Base-by-base conservation (phyloP, 2,888 invertebrate genomes). In the Acronicta alni region DNA sequence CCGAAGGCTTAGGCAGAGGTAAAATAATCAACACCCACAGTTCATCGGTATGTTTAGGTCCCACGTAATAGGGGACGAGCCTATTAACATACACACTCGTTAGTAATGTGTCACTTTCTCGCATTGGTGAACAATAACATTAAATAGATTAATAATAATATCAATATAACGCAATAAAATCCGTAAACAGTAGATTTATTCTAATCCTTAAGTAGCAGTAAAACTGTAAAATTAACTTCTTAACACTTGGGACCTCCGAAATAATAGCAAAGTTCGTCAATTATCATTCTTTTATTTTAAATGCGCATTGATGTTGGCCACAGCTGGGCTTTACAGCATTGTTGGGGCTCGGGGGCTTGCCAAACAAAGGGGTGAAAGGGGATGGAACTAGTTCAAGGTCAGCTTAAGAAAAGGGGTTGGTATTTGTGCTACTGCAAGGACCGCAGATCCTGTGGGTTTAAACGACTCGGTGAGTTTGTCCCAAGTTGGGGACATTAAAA, bases 361-460 rank as follows among this genome's bases (percentile, higher is more conserved):
- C 63, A 63, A 66, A 68, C 66, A 66, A 68, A 55, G 43, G 70
- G 48, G 35, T 6, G 35, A n/a, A n/a, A 5, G 35, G 35, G 35
- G 48, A 44, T 52, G 26, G 12, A 67, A 67, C 51, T 71, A 32
- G 63, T 63, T 42, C 70, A 71, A 71, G 72, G 70, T 5, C 58
- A 48, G 16, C 23, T 18, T 41, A 38, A 60, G 49, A 52, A 67
- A 67, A 32, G 48, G 49, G 35, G 8, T n/a, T 30, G 23, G 3
- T 49, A 54, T 64, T 58, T 68, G 52, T 43, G 26, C 26, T 53
- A 16, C 38, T 35, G 43, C 38, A 39, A 26, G 23, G 38, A 41
- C 52, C 32, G 32, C 18, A 59, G 32, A 42, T 44, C 59, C 54
- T 32, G 54, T 37, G 30, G 41, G 59, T 52, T 51, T 45, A 16